A percentile compares a stretch with the other conserved stretches of the same genome.
Evolutionary conservation across 2,888 invertebrate species (phyloP).

Genomic region (Cyclophora punctaria): DNA sequence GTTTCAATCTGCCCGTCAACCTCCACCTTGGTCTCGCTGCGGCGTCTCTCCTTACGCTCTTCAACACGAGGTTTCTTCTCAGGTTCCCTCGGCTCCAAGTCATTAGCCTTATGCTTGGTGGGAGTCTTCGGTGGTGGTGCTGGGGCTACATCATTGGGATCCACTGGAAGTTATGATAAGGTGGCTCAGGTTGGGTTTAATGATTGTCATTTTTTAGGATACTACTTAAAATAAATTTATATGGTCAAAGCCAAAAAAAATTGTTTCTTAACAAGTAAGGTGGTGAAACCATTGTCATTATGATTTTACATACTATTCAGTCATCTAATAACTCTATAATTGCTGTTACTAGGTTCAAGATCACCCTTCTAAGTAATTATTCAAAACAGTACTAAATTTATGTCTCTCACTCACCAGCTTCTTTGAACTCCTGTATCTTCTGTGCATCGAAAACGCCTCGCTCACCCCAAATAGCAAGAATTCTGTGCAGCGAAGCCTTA

Average conservation of each 20-base stretch:
- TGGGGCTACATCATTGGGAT: conserved; percentile 49
- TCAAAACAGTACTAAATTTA: too few species aligned
- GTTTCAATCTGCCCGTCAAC: conserved; percentile 84
- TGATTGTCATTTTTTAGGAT: too few species aligned
- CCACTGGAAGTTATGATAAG: conserved; percentile 40
- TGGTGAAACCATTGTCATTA: too few species aligned
- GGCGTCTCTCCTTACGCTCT: conserved; percentile 38
- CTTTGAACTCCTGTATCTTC: conserved; percentile 86
- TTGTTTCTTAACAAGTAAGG: too few species aligned
- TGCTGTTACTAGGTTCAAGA: too few species aligned
- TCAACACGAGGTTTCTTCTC: conserved; percentile 24
- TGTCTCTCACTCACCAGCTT: conserved; percentile 53
- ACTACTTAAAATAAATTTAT: too few species aligned
- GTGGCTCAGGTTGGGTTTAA: not conserved
- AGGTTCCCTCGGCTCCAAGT: conserved; percentile 35
- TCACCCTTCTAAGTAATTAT: too few species aligned
- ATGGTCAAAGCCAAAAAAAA: too few species aligned
- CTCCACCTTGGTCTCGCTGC: conserved; percentile 69
- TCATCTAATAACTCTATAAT: too few species aligned
- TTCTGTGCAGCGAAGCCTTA: conserved; percentile 84
- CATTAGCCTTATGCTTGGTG: conserved; percentile 47
- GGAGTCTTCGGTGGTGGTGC: conserved; percentile 38
- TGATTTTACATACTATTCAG: too few species aligned
- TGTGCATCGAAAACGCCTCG: conserved; percentile 90
- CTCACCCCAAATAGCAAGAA: conserved; percentile 94